phyloP scores from a whole-genome alignment of 2,888 invertebrate species.

The Vandiemenella viatica region DNA sequence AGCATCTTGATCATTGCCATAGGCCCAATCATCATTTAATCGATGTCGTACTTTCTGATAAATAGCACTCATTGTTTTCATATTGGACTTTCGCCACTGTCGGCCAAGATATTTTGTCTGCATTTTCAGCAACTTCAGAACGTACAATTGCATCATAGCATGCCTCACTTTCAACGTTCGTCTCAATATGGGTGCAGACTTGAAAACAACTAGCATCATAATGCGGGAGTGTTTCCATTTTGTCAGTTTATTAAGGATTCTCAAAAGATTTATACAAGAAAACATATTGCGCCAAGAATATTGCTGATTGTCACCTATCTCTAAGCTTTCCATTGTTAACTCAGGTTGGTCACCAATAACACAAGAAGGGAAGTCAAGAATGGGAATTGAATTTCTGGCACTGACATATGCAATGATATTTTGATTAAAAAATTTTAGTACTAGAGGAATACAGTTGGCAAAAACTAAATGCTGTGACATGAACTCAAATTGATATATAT shows the following conservation, averaged over 20 bases:
- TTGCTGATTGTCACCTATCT: constrained; percentile 66
- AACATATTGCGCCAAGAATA: constrained; percentile 98
- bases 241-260: constrained; percentile 93
- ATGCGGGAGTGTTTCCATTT: constrained; percentile 99
- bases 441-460: constrained; percentile 96
- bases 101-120: constrained; percentile 97
- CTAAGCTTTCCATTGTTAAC: constrained; percentile 77
- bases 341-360: constrained; percentile 92
- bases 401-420: constrained; percentile 89
- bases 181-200: constrained; percentile 96
- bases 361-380: constrained; percentile 89
- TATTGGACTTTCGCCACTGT: constrained; percentile 98
- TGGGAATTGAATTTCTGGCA: constrained; percentile 84
- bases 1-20: constrained; percentile 94
- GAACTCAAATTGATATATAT: constrained; percentile 97
- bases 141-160: constrained; percentile 95
- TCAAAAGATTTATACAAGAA: constrained; percentile 88
- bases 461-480: constrained; percentile 95
- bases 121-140: constrained; percentile 95
- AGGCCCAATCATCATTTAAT: constrained; percentile 98
- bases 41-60: constrained; percentile 93
- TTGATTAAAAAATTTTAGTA: constrained; percentile 97
- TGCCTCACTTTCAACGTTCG: constrained; percentile 88
- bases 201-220: constrained; percentile 99
- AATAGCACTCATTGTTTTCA: constrained; percentile 99